These are phyloP conservation scores for Lasiurus borealis DNA, from an alignment of 2,113 vertebrate genomes.

Conservation along the genomic window DNA sequence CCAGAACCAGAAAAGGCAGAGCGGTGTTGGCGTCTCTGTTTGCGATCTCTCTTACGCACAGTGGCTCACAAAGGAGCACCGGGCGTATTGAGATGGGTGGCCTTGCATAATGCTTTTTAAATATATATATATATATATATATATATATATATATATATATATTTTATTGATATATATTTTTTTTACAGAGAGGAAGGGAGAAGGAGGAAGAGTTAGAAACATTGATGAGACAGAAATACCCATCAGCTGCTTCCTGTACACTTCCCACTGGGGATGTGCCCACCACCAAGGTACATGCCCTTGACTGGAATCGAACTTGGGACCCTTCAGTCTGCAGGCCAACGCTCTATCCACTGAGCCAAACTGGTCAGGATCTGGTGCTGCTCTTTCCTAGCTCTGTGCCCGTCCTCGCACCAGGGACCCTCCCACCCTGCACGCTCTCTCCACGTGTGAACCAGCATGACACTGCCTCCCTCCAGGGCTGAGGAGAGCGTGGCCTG, in stretches of 20 bases:
- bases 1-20: constrained; percentile 58
- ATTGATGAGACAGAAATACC: too few species aligned
- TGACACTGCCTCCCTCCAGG: neutral
- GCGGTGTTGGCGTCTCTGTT: constrained; percentile 46
- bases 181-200: too few species aligned
- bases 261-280: too few species aligned
- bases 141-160: too few species aligned
- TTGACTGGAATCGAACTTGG: too few species aligned
- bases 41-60: neutral
- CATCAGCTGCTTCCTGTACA: too few species aligned
- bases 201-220: too few species aligned
- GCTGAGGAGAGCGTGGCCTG: neutral
- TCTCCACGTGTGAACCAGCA: neutral
- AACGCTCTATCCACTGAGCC: too few species aligned
- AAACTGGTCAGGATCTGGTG: neutral
- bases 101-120: neutral
- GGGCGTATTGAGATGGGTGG: constrained; percentile 13
- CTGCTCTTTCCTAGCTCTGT: neutral
- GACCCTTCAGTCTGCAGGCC: too few species aligned
- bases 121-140: too few species aligned
- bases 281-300: too few species aligned
- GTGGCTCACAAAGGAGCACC: neutral
- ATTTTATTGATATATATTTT: too few species aligned
- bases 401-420: neutral
- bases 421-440: neutral